Evolutionary conservation across 2,888 invertebrate species (phyloP), one percentile per base, ranked within the genome.

Genomic region (Sarcophaga caerulescens): DNA sequence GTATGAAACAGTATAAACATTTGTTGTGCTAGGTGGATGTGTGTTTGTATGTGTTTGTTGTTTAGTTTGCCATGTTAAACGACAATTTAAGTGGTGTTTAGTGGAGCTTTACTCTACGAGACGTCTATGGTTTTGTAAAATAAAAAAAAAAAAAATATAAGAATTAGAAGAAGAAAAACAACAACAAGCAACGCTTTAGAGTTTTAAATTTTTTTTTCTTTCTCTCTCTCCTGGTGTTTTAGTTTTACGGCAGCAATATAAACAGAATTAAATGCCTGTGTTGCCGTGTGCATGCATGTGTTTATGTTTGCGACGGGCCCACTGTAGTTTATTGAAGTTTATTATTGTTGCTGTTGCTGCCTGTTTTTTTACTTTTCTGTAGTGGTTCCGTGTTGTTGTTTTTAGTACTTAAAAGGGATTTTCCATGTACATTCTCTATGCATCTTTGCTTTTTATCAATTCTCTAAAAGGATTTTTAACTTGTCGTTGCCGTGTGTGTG

Each of bases 11-110:
- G 35, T 35, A 35, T 10, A 8, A 35, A 6, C 17, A 57, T 45
- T 62, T 70, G n/a, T 57, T 81, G 57, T 74, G 21, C 59, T 69
- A 44, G 25, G 19, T 65, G 10, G n/a, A n/a, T 62, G 59, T 59
- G 14, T 74, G 21, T 14, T 35, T 44, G 35, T 57, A 8, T 21
- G 1, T 3, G 12, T 71, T 21, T 47, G 19, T 35, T 76, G 47
- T 35, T 79, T 79, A 76, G 82, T 84, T 81, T 84, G 83, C 19
- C 71, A 71, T 81, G 86, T 84, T 86, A 84, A 86, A 86, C 81
- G 86, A 81, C 81, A 86, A 77, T 86, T 84, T 86, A 86, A 86
- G 86, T 86, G 86, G 86, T 86, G 71, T 86, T 86, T 86, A 86
- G 86, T 83, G 63, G 69, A 65, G 75, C 79, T 84, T 84, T 79